phyloP scores from a whole-genome alignment of 2,888 invertebrate species.

The Alsophila aescularia region DNA sequence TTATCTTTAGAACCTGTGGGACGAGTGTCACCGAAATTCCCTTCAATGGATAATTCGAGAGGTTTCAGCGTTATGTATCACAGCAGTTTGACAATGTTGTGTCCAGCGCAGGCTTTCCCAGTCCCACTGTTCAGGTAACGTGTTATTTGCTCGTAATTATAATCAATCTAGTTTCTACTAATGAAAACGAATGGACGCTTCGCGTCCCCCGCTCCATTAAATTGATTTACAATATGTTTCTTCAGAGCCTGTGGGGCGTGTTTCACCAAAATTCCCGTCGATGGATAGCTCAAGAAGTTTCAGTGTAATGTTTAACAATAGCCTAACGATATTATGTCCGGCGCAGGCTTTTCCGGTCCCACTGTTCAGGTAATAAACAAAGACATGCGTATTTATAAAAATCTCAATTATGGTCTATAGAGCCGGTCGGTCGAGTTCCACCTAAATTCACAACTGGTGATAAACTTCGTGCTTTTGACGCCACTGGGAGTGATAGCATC shows the following conservation, averaged over 20 bases:
- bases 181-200: slow-evolving; percentile 78
- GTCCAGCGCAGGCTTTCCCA: slow-evolving; percentile 91
- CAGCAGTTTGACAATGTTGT: slow-evolving; percentile 86
- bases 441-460: slow-evolving; percentile 87
- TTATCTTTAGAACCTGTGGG: slow-evolving; percentile 85
- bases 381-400: slow-evolving; percentile 26
- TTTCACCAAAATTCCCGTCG: slow-evolving; percentile 85
- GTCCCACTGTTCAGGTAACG: slow-evolving; percentile 89
- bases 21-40: slow-evolving; percentile 86
- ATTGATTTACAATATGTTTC: slow-evolving; percentile 47
- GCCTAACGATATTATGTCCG: slow-evolving; percentile 88
- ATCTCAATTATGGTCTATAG: slow-evolving; percentile 59
- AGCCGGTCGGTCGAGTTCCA: slow-evolving; percentile 87
- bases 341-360: slow-evolving; percentile 91
- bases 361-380: slow-evolving; percentile 85
- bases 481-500: slow-evolving; percentile 74
- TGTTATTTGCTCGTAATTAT: neutral
- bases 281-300: slow-evolving; percentile 87
- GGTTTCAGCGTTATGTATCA: slow-evolving; percentile 82
- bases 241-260: slow-evolving; percentile 86
- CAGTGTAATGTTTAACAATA: slow-evolving; percentile 76
- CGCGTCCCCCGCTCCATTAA: slow-evolving; percentile 88
- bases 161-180: slow-evolving; percentile 69
- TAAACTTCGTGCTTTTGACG: slow-evolving; percentile 87
- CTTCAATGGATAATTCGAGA: slow-evolving; percentile 86